Conservation (phyloP, 2,113 vertebrate genomes). For the Carassius carassius region DNA sequence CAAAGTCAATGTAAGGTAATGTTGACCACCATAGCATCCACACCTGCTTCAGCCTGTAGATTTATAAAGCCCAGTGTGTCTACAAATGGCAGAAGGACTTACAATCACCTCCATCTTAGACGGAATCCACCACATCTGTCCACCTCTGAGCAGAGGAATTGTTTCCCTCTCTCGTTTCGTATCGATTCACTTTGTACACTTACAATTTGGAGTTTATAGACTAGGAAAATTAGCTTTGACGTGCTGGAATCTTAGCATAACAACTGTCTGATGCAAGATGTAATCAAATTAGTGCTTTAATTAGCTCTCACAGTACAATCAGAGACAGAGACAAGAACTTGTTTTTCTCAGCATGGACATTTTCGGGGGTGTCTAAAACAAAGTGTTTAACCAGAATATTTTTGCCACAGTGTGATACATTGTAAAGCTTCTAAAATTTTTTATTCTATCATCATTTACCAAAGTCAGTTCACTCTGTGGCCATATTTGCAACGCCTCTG, state of each 20-base stretch:
- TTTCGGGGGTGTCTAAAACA: conserved; percentile 35
- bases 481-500: neutral
- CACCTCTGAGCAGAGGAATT: neutral
- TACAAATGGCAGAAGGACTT: conserved; percentile 62
- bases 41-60: conserved; percentile 58
- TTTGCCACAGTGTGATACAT: conserved; percentile 48
- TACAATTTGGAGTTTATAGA: neutral
- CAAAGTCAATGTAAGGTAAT: conserved; percentile 19
- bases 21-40: conserved; percentile 38
- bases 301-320: conserved; percentile 42
- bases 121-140: conserved; percentile 1
- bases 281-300: conserved; percentile 47
- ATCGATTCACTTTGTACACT: neutral
- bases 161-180: conserved; percentile 15
- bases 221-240: conserved; percentile 15
- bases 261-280: conserved; percentile 33
- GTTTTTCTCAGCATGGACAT: conserved; percentile 38
- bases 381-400: conserved; percentile 51
- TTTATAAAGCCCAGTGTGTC: conserved; percentile 59
- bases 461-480: neutral
- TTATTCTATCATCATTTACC: neutral
- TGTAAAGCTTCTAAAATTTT: conserved; percentile 7
- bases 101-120: conserved; percentile 25
- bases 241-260: conserved; percentile 14
- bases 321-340: conserved; percentile 39